A percentile compares a stretch with the other conserved stretches of the same genome.
These are phyloP conservation scores for Acronicta leporina DNA, from an alignment of 2,888 invertebrate species.

Conservation along the genomic window DNA sequence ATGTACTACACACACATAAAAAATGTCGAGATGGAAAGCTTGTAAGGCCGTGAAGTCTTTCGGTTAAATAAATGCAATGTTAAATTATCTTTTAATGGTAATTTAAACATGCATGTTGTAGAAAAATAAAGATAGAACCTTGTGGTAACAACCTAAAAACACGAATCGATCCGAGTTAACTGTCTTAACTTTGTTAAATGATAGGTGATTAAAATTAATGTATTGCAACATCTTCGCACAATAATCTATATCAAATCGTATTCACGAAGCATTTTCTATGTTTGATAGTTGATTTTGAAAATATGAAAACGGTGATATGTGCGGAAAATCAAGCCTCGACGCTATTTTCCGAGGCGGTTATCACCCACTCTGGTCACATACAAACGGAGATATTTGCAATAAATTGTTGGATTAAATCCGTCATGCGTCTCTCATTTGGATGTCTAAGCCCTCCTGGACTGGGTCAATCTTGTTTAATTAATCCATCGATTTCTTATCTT, in stretches of 20 bases:
- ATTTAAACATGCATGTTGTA: constrained; percentile 5
- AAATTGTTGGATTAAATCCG: not conserved
- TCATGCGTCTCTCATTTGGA: too few relatives aligned
- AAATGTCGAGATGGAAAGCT: not conserved
- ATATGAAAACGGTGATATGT: not conserved
- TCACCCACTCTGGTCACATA: not conserved
- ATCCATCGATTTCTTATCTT: too few relatives aligned
- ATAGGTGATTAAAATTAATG: constrained; percentile 11
- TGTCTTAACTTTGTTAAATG: constrained; percentile 11
- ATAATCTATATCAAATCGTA: constrained; percentile 7
- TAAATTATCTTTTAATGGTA: not conserved
- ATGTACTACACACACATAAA: too few relatives aligned
- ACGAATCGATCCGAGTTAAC: constrained; percentile 17
- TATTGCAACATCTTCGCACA: constrained; percentile 4
- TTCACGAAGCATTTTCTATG: not conserved
- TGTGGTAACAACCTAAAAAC: constrained; percentile 19
- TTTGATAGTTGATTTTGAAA: not conserved
- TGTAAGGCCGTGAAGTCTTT: not conserved
- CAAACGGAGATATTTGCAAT: not conserved
- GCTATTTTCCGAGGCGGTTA: not conserved
- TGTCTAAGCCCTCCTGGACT: too few relatives aligned
- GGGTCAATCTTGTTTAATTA: too few relatives aligned
- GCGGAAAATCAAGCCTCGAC: not conserved
- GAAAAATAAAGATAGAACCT: constrained; percentile 22
- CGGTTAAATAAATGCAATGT: constrained; percentile 3